These are phyloP conservation scores for Carapus acus DNA, from an alignment of 2,797 vertebrate genomes.

Conservation along the genomic window DNA sequence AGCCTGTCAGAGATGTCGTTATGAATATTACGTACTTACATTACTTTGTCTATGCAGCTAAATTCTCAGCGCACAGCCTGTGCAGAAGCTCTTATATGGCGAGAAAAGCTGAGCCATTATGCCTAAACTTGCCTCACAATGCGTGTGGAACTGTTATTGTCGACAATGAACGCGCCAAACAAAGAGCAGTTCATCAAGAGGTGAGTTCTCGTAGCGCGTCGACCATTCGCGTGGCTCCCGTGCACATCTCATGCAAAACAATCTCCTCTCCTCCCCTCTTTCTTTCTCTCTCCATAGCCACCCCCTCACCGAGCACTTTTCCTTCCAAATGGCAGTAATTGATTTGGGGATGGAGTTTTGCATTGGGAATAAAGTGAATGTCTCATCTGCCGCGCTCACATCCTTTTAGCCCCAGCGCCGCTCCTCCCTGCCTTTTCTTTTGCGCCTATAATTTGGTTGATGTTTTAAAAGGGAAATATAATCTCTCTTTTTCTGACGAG, in stretches of 20 bases:
- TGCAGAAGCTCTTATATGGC: background rate
- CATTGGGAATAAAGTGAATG: constrained; percentile 57
- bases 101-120: background rate
- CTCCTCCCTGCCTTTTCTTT: constrained; percentile 57
- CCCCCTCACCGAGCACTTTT: no score
- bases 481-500: constrained; percentile 32
- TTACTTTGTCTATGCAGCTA: no score
- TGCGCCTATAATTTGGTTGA: constrained; percentile 59
- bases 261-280: background rate
- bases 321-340: constrained; percentile 56
- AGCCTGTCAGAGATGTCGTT: no score
- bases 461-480: constrained; percentile 40
- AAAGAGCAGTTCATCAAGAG: background rate
- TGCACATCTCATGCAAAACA: no score
- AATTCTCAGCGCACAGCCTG: no score
- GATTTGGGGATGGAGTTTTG: constrained; percentile 63
- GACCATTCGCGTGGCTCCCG: no score
- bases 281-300: constrained; percentile 29
- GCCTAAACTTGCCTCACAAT: background rate
- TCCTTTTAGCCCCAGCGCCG: constrained; percentile 54
- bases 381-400: constrained; percentile 43
- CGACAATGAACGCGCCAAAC: constrained; percentile 6
- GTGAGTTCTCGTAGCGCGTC: background rate
- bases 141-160: background rate
- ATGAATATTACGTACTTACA: no score